Evolutionary conservation across 2,888 invertebrate genomes (phyloP), one percentile per base, ranked within the genome.

Genomic region (Chouioia cunea): DNA sequence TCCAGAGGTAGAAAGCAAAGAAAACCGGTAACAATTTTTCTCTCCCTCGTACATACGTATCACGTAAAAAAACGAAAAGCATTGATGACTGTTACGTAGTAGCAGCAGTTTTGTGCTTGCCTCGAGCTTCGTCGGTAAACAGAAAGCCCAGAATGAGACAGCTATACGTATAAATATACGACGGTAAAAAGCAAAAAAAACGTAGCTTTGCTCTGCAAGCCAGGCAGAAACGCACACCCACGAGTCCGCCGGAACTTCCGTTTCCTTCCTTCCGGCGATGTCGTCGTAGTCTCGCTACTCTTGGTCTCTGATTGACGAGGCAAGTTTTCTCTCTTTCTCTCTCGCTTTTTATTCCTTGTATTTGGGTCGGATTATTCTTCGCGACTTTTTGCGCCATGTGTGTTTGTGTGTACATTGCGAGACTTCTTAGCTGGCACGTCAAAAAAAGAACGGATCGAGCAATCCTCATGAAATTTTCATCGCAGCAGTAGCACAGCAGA

Each of bases 261-360:
- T 60, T 81, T 80, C 82, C 83, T 84, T 83, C 83, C 83, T 83
- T 84, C 83, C 84, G 83, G 76, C 76, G 74, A 67, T 65, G 23
- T 36, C 36, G 36, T 36, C 36, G 36, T 36, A 10, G 36, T 36
- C 36, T 36, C 36, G 36, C 36, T 36, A 10, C 36, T 36, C 36
- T 36, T 36, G 10, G 44, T 67, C n/a, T 76, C 82, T 84, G 85
- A 85, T 85, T 79, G 82, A 85, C 84, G 85, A 83, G 81, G 79
- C 78, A 85, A 85, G 80, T 85, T 85, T 83, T 81, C 57, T 18
- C 22, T 43, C 65, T 27, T 54, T 59, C 79, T 79, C 44, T 14
- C 46, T 22, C 50, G 6, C 79, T 78, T 6, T 36, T 10, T 54
- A 20, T 44, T 8, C 79, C 69, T 78, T 76, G 81, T 80, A 84